A percentile compares a stretch with the other conserved stretches of the same genome.
phyloP scores from a whole-genome alignment of 2,113 vertebrate species.

The Alces alces region DNA sequence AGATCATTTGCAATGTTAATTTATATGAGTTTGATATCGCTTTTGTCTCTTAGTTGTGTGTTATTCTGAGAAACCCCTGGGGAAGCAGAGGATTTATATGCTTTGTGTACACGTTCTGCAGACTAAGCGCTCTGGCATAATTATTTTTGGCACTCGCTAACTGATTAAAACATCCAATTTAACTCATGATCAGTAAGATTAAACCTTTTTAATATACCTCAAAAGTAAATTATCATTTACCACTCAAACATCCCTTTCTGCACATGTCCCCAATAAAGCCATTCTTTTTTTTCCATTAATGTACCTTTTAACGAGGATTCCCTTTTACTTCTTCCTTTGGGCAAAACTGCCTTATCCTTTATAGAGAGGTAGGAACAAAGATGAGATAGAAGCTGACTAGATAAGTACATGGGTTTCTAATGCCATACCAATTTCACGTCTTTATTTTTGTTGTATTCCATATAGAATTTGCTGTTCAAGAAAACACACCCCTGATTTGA shows the following conservation, averaged over 20 bases:
- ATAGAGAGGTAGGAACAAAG: conserved; percentile 79
- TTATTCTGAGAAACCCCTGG: conserved; percentile 91
- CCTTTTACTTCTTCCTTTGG: conserved; percentile 84
- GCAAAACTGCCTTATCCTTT: conserved; percentile 81
- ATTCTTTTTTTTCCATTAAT: conserved; percentile 79
- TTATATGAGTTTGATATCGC: conserved; percentile 94
- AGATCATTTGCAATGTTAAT: conserved; percentile 98
- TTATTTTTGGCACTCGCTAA: conserved; percentile 93
- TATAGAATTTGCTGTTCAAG: conserved; percentile 69
- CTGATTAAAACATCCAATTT: conserved; percentile 92
- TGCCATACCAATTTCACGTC: conserved; percentile 75
- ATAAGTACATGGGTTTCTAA: conserved; percentile 74
- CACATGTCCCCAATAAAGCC: conserved; percentile 80
- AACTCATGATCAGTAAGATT: conserved; percentile 92
- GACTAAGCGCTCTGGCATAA: conserved; percentile 94
- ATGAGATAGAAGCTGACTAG: conserved; percentile 75
- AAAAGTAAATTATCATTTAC: conserved; percentile 87
- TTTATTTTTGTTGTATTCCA: conserved; percentile 52
- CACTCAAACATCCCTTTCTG: conserved; percentile 80
- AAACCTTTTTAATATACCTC: conserved; percentile 91
- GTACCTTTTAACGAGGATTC: conserved; percentile 83
- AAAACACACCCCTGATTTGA: conserved; percentile 63
- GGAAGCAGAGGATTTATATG: conserved; percentile 93
- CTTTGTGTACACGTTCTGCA: conserved; percentile 93
- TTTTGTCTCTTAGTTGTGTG: conserved; percentile 93